These are phyloP conservation scores for Vidua chalybeata DNA, from an alignment of 2,113 vertebrate genomes.

Conservation along the genomic window DNA sequence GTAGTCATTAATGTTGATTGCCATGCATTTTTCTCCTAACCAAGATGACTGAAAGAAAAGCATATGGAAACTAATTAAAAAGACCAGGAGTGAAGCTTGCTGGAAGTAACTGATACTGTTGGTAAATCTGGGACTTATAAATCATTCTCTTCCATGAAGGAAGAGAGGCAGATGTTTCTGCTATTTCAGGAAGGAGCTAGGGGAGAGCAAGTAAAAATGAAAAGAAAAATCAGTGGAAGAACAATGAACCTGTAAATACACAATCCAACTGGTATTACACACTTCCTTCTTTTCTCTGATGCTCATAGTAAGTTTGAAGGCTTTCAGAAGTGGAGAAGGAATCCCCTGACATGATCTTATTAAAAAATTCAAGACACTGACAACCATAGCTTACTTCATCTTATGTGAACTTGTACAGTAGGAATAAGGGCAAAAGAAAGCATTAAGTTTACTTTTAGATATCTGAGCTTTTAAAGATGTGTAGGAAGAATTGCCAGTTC, in stretches of 20 bases:
- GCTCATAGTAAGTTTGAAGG: not conserved
- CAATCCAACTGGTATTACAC: not conserved
- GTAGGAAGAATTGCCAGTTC: not conserved
- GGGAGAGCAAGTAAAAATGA: slow-evolving; percentile 21
- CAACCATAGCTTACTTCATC: not conserved
- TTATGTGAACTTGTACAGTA: not conserved
- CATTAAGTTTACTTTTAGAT: not conserved
- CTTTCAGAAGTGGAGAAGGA: not conserved
- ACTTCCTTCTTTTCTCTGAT: not conserved
- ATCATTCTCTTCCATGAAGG: slow-evolving; percentile 33
- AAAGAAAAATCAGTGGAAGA: not conserved
- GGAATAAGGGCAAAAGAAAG: not conserved
- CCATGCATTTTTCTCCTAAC: slow-evolving; percentile 56
- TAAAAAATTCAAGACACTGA: not conserved
- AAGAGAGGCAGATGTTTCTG: slow-evolving; percentile 68
- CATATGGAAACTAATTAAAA: slow-evolving; percentile 78
- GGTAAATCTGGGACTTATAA: slow-evolving; percentile 74
- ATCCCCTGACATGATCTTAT: not conserved
- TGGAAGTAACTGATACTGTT: slow-evolving; percentile 71
- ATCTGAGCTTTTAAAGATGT: not conserved
- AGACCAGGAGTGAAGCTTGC: slow-evolving; percentile 61
- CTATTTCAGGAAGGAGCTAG: slow-evolving; percentile 51
- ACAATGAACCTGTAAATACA: not conserved
- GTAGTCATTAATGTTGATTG: slow-evolving; percentile 64
- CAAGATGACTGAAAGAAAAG: slow-evolving; percentile 58